Evolutionary conservation across 2,113 vertebrate genomes (phyloP).

Genomic region (Paracanthobrama guichenoti): DNA sequence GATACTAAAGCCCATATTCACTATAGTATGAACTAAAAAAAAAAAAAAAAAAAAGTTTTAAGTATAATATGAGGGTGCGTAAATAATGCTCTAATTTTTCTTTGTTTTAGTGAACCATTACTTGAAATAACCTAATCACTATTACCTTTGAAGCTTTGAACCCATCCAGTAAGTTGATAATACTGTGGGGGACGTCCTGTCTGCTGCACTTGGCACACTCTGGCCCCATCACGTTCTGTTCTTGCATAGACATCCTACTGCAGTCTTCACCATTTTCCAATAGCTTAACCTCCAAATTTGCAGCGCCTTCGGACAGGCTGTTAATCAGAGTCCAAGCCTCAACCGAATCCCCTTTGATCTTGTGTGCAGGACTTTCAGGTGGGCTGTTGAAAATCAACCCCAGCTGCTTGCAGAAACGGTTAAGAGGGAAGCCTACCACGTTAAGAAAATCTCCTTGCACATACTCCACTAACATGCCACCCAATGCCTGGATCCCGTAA

Average conservation of each 20-base stretch:
- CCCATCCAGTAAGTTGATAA: constrained; percentile 82
- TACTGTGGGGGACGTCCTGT: constrained; percentile 64
- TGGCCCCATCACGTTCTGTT: background rate
- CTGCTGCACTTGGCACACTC: constrained; percentile 39
- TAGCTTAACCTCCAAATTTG: background rate
- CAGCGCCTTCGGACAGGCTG: constrained; percentile 57
- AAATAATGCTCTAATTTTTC: background rate
- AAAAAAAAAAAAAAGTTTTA: too few relatives aligned
- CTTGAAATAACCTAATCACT: background rate
- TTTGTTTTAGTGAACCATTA: background rate
- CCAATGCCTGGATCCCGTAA: constrained; percentile 95
- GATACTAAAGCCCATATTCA: too few relatives aligned
- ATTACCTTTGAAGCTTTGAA: constrained; percentile 92
- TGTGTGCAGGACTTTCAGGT: constrained; percentile 47
- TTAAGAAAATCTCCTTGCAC: constrained; percentile 91
- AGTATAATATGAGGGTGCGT: too few relatives aligned
- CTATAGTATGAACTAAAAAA: too few relatives aligned
- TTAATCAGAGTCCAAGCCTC: constrained; percentile 45
- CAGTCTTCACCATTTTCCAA: background rate
- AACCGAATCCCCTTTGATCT: constrained; percentile 53
- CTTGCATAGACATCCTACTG: constrained; percentile 42
- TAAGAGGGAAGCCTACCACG: constrained; percentile 93
- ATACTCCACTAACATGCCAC: constrained; percentile 91
- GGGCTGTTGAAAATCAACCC: constrained; percentile 72
- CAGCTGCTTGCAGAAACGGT: constrained; percentile 91